phyloP scores from a whole-genome alignment of 2,113 vertebrate genomes.

The Marmota monax region DNA sequence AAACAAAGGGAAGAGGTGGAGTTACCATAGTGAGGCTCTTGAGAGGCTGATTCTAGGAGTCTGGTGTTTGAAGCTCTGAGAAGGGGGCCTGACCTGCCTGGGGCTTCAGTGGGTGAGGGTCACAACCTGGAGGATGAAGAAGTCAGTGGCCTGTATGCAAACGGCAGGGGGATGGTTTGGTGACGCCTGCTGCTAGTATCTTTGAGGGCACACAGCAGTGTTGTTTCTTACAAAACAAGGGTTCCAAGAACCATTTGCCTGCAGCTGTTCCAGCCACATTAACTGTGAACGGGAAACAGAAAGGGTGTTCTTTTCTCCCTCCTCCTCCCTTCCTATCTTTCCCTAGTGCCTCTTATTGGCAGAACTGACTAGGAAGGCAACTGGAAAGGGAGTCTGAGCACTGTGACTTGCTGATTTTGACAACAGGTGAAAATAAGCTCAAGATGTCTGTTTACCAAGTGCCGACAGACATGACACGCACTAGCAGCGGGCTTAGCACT shows the following conservation, averaged over 20 bases:
- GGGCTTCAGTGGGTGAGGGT: background rate
- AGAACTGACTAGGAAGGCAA: background rate
- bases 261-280: background rate
- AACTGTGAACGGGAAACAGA: background rate
- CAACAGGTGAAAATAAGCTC: background rate
- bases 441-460: background rate
- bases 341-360: background rate
- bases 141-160: background rate
- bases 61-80: background rate
- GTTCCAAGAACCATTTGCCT: background rate
- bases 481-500: background rate
- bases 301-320: background rate
- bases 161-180: no score
- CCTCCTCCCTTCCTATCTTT: background rate
- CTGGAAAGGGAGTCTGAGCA: background rate
- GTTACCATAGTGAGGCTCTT: background rate
- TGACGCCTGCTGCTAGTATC: background rate
- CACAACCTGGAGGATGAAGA: background rate
- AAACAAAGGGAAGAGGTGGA: background rate
- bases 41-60: accelerated
- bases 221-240: background rate
- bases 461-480: no score
- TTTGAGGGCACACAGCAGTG: background rate
- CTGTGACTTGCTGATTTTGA: background rate
- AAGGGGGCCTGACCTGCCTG: background rate